phyloP scores from a whole-genome alignment of 2,113 vertebrate genomes.

The Zeus faber region DNA sequence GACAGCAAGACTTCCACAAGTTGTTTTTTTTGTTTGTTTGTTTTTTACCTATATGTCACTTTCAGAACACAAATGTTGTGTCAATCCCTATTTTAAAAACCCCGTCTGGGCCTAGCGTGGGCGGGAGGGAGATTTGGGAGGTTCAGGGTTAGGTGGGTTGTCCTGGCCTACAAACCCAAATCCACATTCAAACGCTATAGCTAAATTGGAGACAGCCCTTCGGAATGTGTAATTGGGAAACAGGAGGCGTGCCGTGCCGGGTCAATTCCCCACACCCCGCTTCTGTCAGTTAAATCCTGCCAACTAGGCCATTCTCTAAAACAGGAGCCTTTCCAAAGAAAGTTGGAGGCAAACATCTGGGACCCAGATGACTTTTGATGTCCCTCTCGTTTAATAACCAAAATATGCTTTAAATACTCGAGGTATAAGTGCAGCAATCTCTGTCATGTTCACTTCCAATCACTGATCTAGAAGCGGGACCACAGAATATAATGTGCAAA shows the following conservation, averaged over 20 bases:
- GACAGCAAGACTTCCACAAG: too few relatives aligned
- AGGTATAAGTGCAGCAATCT: not conserved
- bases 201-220: conserved; percentile 21
- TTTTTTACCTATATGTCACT: too few relatives aligned
- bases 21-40: too few relatives aligned
- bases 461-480: too few relatives aligned
- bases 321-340: conserved; percentile 10
- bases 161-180: conserved; percentile 11
- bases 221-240: conserved; percentile 21
- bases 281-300: conserved; percentile 39
- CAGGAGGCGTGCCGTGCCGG: conserved; percentile 26
- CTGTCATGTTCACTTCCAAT: not conserved
- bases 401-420: conserved; percentile 19
- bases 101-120: too few relatives aligned
- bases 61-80: too few relatives aligned
- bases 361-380: conserved; percentile 18
- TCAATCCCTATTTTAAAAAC: too few relatives aligned
- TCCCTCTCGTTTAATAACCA: conserved; percentile 14
- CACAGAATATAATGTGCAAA: too few relatives aligned
- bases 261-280: conserved; percentile 40
- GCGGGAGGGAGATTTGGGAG: too few relatives aligned
- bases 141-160: too few relatives aligned
- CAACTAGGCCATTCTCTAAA: conserved; percentile 39
- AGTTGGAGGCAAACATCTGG: conserved; percentile 32
- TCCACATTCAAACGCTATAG: conserved; percentile 18